phyloP scores from a whole-genome alignment of 2,797 vertebrate genomes.

The Rhyacichthys aspro region DNA sequence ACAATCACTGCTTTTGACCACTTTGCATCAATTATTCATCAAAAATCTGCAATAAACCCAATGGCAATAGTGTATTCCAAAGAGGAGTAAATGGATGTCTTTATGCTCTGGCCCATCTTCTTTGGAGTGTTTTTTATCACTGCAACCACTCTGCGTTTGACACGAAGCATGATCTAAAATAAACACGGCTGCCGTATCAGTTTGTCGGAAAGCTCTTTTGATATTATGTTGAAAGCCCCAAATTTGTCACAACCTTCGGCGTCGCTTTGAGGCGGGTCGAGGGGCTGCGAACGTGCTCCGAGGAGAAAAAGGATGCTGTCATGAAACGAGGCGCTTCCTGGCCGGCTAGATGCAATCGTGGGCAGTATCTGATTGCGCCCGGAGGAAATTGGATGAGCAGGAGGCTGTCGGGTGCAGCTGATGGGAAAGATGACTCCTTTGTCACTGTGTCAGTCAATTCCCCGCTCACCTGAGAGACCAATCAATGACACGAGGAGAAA shows the following conservation, averaged over 20 bases:
- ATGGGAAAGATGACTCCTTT: conserved; percentile 87
- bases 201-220: conserved; percentile 56
- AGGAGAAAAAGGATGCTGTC: conserved; percentile 51
- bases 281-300: conserved; percentile 51
- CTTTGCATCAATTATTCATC: not conserved
- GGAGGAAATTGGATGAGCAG: conserved; percentile 83
- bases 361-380: conserved; percentile 78
- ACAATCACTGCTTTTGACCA: not conserved
- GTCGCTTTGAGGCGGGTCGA: conserved; percentile 65
- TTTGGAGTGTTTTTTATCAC: conserved; percentile 57
- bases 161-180: conserved; percentile 53
- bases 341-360: conserved; percentile 80
- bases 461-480: conserved; percentile 75
- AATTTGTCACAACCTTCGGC: conserved; percentile 75
- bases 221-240: conserved; percentile 70
- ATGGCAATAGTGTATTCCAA: no score
- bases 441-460: conserved; percentile 84
- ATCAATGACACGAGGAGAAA: conserved; percentile 67
- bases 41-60: no score
- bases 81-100: not conserved
- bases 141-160: conserved; percentile 30
- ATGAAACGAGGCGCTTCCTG: conserved; percentile 77
- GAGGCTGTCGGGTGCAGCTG: conserved; percentile 73
- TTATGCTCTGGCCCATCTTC: not conserved
- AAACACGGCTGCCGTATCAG: conserved; percentile 62